phyloP scores from a whole-genome alignment of 2,797 vertebrate genomes.

The Antennarius maculatus region DNA sequence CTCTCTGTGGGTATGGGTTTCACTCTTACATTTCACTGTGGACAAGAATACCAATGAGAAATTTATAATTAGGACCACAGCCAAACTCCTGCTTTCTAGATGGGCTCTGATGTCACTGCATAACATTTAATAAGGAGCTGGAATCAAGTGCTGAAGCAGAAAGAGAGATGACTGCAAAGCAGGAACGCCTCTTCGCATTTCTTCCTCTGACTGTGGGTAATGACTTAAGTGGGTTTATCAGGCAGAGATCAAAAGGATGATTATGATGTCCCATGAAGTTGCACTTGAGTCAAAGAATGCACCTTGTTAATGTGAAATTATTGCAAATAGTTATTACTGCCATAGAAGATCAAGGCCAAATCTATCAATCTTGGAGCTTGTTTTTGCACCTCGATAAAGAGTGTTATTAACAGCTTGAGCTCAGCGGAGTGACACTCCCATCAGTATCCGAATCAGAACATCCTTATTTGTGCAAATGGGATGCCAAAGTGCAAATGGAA shows the following conservation, averaged over 20 bases:
- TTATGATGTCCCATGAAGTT: conserved; percentile 43
- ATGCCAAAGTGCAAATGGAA: background rate
- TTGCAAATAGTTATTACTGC: conserved; percentile 25
- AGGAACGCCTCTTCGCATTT: conserved; percentile 40
- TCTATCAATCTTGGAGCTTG: conserved; percentile 13
- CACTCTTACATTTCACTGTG: conserved; percentile 38
- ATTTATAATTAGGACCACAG: conserved; percentile 46
- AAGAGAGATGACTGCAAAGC: conserved; percentile 24
- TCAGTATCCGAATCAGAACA: background rate
- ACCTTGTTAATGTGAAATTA: conserved; percentile 29
- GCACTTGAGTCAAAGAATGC: conserved; percentile 24
- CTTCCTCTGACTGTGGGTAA: conserved; percentile 31
- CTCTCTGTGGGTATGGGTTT: conserved; percentile 36
- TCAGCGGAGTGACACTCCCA: background rate
- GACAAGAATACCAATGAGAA: conserved; percentile 62
- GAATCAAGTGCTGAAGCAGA: conserved; percentile 42
- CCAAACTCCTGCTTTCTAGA: conserved; percentile 49
- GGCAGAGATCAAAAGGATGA: conserved; percentile 54
- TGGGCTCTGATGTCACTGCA: conserved; percentile 47
- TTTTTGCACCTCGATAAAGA: conserved; percentile 2
- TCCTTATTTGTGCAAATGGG: conserved; percentile 2
- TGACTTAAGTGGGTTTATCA: conserved; percentile 53
- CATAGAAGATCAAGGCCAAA: conserved; percentile 5
- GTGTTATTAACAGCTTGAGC: conserved; percentile 2
- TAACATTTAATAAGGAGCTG: conserved; percentile 44